Conservation (phyloP, 2,113 vertebrate genomes). For the Holacanthus passer region DNA sequence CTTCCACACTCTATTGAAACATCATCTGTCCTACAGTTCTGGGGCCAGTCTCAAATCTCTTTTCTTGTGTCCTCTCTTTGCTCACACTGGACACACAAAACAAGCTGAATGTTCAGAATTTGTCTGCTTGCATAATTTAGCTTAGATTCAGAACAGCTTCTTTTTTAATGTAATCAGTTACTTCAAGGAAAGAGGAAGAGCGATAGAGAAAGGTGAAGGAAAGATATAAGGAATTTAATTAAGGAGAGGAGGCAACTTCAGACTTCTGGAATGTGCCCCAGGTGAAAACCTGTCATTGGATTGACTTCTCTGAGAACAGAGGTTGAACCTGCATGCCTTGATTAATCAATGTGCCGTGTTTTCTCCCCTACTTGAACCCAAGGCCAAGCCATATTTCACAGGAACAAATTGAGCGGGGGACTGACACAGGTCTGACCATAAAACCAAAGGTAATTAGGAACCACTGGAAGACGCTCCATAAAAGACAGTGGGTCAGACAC, state of each 20-base stretch:
- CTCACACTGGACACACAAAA: not conserved
- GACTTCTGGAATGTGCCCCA: constrained; percentile 67
- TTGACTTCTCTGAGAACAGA: constrained; percentile 76
- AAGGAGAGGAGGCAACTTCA: constrained; percentile 71
- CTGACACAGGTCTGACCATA: constrained; percentile 77
- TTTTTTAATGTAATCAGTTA: constrained; percentile 9
- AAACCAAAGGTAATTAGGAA: constrained; percentile 85
- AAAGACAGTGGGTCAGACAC: constrained; percentile 75
- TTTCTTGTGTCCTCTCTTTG: not conserved
- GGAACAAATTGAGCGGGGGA: constrained; percentile 78
- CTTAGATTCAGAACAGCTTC: constrained; percentile 13
- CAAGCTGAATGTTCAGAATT: constrained; percentile 25
- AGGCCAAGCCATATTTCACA: constrained; percentile 84
- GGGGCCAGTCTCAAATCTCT: constrained; percentile 15
- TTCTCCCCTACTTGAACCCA: constrained; percentile 82
- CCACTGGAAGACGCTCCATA: constrained; percentile 69
- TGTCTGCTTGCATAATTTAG: constrained; percentile 33
- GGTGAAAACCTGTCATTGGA: constrained; percentile 81
- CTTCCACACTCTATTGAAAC: constrained; percentile 25
- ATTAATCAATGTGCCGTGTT: constrained; percentile 82
- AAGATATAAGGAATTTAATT: constrained; percentile 63
- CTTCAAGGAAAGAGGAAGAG: constrained; percentile 24
- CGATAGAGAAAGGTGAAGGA: constrained; percentile 19
- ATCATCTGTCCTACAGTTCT: constrained; percentile 34
- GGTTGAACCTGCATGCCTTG: constrained; percentile 75